These are phyloP conservation scores for Leucophenga montana DNA, from an alignment of 2,888 invertebrate genomes.

Conservation along the genomic window DNA sequence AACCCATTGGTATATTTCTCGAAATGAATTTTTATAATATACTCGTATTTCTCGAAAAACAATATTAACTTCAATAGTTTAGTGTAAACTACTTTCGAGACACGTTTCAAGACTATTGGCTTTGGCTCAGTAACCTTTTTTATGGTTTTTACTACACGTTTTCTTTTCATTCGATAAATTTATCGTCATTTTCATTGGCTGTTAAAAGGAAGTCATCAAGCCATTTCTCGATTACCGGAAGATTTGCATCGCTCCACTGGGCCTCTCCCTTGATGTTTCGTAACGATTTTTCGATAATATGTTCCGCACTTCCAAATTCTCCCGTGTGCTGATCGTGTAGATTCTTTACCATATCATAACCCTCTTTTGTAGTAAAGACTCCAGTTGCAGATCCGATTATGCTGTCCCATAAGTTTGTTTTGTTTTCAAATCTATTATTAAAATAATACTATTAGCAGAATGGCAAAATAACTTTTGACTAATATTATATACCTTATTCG, in stretches of 20 bases:
- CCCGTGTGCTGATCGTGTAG: constrained; percentile 78
- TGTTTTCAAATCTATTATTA: constrained; percentile 78
- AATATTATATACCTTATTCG: constrained; percentile 77
- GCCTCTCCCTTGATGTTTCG: constrained; percentile 83
- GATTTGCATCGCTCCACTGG: constrained; percentile 83
- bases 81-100: too few relatives aligned
- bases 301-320: constrained; percentile 83
- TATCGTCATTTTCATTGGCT: constrained; percentile 5
- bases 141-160: too few relatives aligned
- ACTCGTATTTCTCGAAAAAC: too few relatives aligned
- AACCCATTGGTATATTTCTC: too few relatives aligned
- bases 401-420: constrained; percentile 84
- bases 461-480: too few relatives aligned
- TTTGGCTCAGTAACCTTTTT: too few relatives aligned
- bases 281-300: constrained; percentile 82
- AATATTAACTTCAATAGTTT: too few relatives aligned
- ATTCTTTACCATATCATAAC: constrained; percentile 80
- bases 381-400: constrained; percentile 83
- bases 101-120: too few relatives aligned
- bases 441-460: background rate
- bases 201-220: constrained; percentile 75
- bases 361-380: constrained; percentile 83
- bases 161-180: background rate
- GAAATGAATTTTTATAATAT: too few relatives aligned
- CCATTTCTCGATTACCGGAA: constrained; percentile 84